These are phyloP conservation scores for Cenopis cana DNA, from an alignment of 2,888 invertebrate species.

Conservation along the genomic window DNA sequence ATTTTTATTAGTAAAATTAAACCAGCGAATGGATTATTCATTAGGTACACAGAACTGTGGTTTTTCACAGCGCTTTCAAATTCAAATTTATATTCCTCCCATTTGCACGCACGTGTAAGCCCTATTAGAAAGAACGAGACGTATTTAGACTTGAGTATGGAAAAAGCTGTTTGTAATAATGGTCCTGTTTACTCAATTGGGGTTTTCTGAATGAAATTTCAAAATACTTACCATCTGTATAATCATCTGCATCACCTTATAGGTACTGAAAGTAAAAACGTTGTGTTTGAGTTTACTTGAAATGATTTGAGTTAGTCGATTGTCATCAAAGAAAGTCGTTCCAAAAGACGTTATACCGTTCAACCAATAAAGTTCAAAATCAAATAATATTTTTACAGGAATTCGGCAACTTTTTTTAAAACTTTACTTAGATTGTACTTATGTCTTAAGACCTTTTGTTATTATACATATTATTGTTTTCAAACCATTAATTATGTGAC, in stretches of 20 bases:
- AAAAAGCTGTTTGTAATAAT: not conserved
- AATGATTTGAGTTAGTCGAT: too few species aligned
- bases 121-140: not conserved
- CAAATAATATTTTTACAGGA: too few species aligned
- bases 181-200: conserved; percentile 22
- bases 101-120: not conserved
- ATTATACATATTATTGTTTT: conserved; percentile 27
- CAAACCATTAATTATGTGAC: conserved; percentile 26
- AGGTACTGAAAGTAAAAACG: too few species aligned
- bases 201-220: conserved; percentile 21
- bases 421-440: too few species aligned
- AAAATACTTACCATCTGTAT: conserved; percentile 15
- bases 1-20: not conserved
- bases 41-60: not conserved
- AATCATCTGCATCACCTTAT: not conserved
- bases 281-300: too few species aligned
- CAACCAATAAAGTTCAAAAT: too few species aligned
- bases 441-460: not conserved
- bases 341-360: too few species aligned
- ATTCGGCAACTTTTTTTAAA: too few species aligned
- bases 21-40: conserved; percentile 4
- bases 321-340: too few species aligned
- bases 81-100: not conserved
- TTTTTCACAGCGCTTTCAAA: not conserved
- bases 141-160: not conserved